A percentile compares a stretch with the other conserved stretches of the same genome.
Conservation (phyloP, 2,797 vertebrate genomes). For the Salmo trutta region DNA sequence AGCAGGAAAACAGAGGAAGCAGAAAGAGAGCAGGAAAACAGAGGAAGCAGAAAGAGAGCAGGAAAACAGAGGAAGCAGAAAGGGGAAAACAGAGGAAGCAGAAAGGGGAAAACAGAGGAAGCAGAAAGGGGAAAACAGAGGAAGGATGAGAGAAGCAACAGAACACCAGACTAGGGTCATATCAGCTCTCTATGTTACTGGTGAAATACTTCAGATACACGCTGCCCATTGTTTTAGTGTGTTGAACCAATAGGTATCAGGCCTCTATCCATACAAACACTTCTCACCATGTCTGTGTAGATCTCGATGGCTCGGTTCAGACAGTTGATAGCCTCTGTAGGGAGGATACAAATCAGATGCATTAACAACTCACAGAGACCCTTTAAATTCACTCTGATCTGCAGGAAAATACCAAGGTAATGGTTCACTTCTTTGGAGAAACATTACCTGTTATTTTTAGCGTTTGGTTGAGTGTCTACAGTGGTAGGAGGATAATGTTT, state of each 20-base stretch:
- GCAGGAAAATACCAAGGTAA: neutral
- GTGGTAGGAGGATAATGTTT: neutral
- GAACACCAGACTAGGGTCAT: neutral
- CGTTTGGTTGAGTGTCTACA: too few relatives aligned
- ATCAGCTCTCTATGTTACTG: neutral
- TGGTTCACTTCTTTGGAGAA: neutral
- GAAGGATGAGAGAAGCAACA: neutral
- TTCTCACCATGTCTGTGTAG: slow-evolving; percentile 82
- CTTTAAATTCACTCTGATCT: neutral
- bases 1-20: neutral
- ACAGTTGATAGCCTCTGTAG: slow-evolving; percentile 76
- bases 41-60: neutral
- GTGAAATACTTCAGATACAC: neutral
- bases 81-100: neutral
- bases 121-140: neutral
- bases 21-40: neutral
- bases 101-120: neutral
- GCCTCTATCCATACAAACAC: neutral
- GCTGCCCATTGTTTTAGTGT: neutral
- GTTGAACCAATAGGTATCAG: neutral
- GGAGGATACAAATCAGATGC: neutral
- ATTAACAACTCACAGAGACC: neutral
- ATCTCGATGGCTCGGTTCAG: slow-evolving; percentile 85
- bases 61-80: neutral
- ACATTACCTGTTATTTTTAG: neutral